These are phyloP conservation scores for Morpho achilles DNA, from an alignment of 2,888 invertebrate species.

Conservation along the genomic window DNA sequence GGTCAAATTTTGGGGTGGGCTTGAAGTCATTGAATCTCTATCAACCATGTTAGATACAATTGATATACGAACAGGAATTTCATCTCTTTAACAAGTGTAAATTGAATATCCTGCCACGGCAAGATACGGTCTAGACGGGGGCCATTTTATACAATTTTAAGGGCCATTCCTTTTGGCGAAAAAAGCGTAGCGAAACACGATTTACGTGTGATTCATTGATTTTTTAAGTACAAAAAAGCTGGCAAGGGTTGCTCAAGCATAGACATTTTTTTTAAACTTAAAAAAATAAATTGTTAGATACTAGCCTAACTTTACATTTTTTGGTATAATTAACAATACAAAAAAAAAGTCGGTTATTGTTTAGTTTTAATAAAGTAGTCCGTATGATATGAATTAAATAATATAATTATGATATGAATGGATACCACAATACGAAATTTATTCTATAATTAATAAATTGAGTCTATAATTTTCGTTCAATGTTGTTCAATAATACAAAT, in stretches of 20 bases:
- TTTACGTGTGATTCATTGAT: conserved; percentile 44
- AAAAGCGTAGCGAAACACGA: conserved; percentile 54
- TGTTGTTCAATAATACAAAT: too few relatives aligned
- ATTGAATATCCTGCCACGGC: conserved; percentile 57
- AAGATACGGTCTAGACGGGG: conserved; percentile 40
- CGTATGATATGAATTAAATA: too few relatives aligned
- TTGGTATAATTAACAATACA: too few relatives aligned
- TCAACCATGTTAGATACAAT: conserved; percentile 18
- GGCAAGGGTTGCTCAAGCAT: neutral
- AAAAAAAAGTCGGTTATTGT: too few relatives aligned
- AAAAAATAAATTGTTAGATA: too few relatives aligned
- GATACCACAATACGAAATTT: too few relatives aligned
- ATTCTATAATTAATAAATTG: too few relatives aligned
- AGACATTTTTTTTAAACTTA: too few relatives aligned
- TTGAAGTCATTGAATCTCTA: conserved; percentile 7
- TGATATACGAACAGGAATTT: conserved; percentile 47
- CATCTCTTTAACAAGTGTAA: conserved; percentile 53
- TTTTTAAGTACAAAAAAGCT: conserved; percentile 1
- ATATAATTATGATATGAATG: too few relatives aligned
- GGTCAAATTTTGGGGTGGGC: neutral
- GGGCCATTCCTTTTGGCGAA: conserved; percentile 35
- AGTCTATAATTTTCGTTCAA: too few relatives aligned
- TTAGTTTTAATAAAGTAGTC: too few relatives aligned
- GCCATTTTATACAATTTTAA: conserved; percentile 36
- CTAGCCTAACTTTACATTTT: too few relatives aligned